Evolutionary conservation across 2,888 invertebrate genomes (phyloP), one percentile per base, ranked within the genome.

Genomic region (Microctonus brassicae): DNA sequence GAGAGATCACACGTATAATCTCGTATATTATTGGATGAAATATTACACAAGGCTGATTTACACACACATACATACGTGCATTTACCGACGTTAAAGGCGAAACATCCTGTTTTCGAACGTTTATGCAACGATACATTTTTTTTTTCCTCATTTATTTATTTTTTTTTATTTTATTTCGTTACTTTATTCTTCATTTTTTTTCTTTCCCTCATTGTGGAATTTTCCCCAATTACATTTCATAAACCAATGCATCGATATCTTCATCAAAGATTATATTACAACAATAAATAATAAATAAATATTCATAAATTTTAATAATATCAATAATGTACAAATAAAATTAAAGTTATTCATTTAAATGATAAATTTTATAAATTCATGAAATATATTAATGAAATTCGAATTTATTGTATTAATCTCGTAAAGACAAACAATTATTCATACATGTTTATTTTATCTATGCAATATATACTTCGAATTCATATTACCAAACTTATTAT

Each of bases 231-330:
- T 73, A 79, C 81, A 81, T 81, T 82, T 80, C 81, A 82, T 78
- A 76, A 78, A 73, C 77, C 81, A 80, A 82, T 80, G 81, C 75
- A n/a, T n/a, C n/a, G n/a, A n/a, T n/a, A n/a, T n/a, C n/a, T n/a
- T n/a, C n/a, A n/a, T n/a, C n/a, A n/a, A n/a, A n/a, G n/a, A n/a
- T n/a, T n/a, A n/a, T n/a, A n/a, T n/a, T n/a, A n/a, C n/a, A n/a
- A n/a, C n/a, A n/a, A n/a, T n/a, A n/a, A n/a, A n/a, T n/a, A n/a
- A n/a, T n/a, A n/a, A n/a, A n/a, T 29, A 42, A 34, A 70, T 70
- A 70, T 55, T 42, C 34, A 53, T 72, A 57, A 70, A 64, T 70
- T 73, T 64, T 66, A 62, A 69, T 36, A 58, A 70, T 70, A 70
- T n/a, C n/a, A n/a, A n/a, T n/a, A n/a, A n/a, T n/a, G n/a, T n/a